These are phyloP conservation scores for Parotocinclus haroldoi DNA, from an alignment of 2,797 vertebrate genomes.

Conservation along the genomic window DNA sequence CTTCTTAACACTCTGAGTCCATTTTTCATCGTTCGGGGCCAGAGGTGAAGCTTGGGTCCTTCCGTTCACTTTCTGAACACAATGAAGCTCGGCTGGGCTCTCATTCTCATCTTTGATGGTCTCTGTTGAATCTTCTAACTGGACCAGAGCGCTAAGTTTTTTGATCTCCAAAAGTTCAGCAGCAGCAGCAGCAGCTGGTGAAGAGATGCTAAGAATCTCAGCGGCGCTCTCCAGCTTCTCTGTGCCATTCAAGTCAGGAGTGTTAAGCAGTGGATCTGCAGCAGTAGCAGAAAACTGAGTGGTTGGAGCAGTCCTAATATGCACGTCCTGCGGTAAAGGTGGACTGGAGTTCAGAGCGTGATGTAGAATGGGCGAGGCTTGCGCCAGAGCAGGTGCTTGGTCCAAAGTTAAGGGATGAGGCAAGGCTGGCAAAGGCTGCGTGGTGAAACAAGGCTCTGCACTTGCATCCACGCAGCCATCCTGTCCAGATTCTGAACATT, in stretches of 20 bases:
- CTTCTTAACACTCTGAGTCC: constrained; percentile 61
- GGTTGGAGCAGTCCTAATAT: constrained; percentile 57
- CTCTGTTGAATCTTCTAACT: constrained; percentile 71
- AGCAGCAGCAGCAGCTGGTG: constrained; percentile 36
- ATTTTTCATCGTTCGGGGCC: constrained; percentile 19
- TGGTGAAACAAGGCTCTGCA: constrained; percentile 69
- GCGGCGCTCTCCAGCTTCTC: constrained; percentile 31
- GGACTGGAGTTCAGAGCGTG: constrained; percentile 56
- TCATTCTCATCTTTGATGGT: constrained; percentile 66
- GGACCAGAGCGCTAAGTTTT: constrained; percentile 43
- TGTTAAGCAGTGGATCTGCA: constrained; percentile 56
- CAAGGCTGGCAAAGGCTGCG: constrained; percentile 69
- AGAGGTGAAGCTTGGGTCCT: constrained; percentile 4
- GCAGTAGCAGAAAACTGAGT: constrained; percentile 41
- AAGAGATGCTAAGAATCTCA: constrained; percentile 16
- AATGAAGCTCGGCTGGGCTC: constrained; percentile 15
- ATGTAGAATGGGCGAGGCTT: constrained; percentile 53
- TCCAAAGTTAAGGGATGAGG: constrained; percentile 58
- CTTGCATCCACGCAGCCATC: constrained; percentile 39
- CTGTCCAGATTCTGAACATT: constrained; percentile 36
- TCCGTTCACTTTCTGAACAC: constrained; percentile 24
- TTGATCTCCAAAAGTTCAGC: constrained; percentile 52
- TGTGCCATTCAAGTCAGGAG: constrained; percentile 55
- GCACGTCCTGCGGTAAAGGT: constrained; percentile 39
- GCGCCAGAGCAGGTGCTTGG: constrained; percentile 30